Evolutionary conservation across 2,113 vertebrate species (phyloP), one percentile per base, ranked within the genome.

Genomic region (Pygoscelis adeliae): DNA sequence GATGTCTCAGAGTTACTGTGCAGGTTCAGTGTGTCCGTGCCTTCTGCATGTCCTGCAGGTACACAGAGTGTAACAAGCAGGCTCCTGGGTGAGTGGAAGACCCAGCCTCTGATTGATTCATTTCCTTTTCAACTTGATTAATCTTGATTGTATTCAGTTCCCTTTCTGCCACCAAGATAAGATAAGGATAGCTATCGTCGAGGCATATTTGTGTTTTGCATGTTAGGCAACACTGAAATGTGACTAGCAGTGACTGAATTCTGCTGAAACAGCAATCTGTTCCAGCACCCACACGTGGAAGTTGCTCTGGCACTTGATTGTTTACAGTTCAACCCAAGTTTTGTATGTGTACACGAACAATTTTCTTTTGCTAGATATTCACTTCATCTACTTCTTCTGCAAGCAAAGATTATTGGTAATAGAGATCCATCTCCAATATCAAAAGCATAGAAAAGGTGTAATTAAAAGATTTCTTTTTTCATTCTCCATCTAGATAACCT

Each of bases 261-360:
- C 14, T 5, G 4, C 30, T 67, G 30, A 63, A 72, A 77, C 1
- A 4, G 19, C 13, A 69, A 10, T 81, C 36, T 84, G 15, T 69
- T 65, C 52, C 46, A 59, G 22, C 56, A 67, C 32, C 5, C 34
- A 65, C 32, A 29, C 0, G 0, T 74, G 53, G 34, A 82, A 73
- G 16, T 66, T 1, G 1, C 38, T 72, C 74, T 82, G 63, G 26
- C 16, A 13, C 69, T 63, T 71, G 10, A 4, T 6, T 27, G 12
- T 65, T 52, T 18, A 46, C 38, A 50, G 27, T 66, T 52, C 18
- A 72, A 27, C 15, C 3, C 40, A 77, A 65, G 15, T 61, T 84
- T 93, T 52, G 6, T n/a, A 17, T 16, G 32, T 38, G 21, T 21
- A 30, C 2, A 0, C 42, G 46, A 77, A 46, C 6, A 34, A 22